Evolutionary conservation across 2,888 invertebrate genomes (phyloP).

Genomic region (Sericinus montela): DNA sequence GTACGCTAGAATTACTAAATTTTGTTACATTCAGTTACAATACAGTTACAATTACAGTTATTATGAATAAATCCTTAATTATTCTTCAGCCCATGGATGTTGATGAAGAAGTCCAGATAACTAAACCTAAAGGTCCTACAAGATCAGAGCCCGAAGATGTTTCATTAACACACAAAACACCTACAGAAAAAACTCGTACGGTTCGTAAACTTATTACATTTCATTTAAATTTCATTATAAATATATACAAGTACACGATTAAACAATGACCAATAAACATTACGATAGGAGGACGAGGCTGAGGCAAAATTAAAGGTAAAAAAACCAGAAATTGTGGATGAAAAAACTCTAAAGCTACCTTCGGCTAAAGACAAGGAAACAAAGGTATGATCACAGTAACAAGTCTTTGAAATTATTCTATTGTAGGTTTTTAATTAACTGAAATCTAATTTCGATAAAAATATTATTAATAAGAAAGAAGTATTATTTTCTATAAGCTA

Average conservation of each 20-base stretch:
- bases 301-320: slow-evolving; percentile 70
- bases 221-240: neutral
- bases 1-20: slow-evolving; percentile 30
- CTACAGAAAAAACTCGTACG: slow-evolving; percentile 67
- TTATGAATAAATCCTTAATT: neutral
- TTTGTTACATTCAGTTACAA: too few species aligned
- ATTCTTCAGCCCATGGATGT: slow-evolving; percentile 62
- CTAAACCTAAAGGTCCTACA: slow-evolving; percentile 57
- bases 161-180: slow-evolving; percentile 71
- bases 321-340: slow-evolving; percentile 70
- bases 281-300: slow-evolving; percentile 58
- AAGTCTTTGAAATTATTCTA: too few species aligned
- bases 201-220: slow-evolving; percentile 44
- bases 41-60: neutral
- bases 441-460: too few species aligned
- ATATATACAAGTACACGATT: too few species aligned
- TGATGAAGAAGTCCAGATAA: slow-evolving; percentile 66
- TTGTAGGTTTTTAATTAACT: too few species aligned
- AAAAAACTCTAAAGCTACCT: slow-evolving; percentile 67
- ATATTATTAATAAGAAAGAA: too few species aligned
- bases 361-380: slow-evolving; percentile 49
- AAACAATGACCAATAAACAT: slow-evolving; percentile 12
- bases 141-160: slow-evolving; percentile 71
- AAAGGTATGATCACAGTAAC: slow-evolving; percentile 42
- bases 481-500: too few species aligned